These are phyloP conservation scores for Indicator maculatus DNA, from an alignment of 2,113 vertebrate species.

Conservation along the genomic window DNA sequence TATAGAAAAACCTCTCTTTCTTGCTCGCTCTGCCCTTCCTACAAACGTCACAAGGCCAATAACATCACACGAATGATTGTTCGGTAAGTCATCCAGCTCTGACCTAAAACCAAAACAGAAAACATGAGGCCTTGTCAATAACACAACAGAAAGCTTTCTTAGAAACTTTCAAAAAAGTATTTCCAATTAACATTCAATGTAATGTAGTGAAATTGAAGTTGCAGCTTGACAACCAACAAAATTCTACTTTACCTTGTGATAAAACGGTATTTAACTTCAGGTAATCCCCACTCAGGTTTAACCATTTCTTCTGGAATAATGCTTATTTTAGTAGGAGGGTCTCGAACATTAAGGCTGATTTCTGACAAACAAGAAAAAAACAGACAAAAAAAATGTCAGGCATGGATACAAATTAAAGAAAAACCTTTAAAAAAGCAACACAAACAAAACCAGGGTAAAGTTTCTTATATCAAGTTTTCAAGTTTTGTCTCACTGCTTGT, in stretches of 20 bases:
- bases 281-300: conserved; percentile 86
- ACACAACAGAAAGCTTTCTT: neutral
- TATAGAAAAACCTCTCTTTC: conserved; percentile 76
- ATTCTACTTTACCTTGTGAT: conserved; percentile 79
- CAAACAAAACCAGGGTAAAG: neutral
- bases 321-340: conserved; percentile 81
- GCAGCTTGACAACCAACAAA: neutral
- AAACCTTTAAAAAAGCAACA: neutral
- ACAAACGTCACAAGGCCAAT: conserved; percentile 91
- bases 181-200: neutral
- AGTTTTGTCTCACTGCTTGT: neutral
- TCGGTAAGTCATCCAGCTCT: conserved; percentile 79
- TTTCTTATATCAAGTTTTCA: neutral
- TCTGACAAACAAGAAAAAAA: conserved; percentile 72
- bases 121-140: neutral
- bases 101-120: conserved; percentile 75
- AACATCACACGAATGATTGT: conserved; percentile 83
- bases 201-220: neutral
- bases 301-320: conserved; percentile 85
- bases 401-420: neutral
- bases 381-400: neutral
- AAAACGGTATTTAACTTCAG: conserved; percentile 85
- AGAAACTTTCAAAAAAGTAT: neutral
- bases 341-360: conserved; percentile 85
- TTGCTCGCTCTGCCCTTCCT: conserved; percentile 85